Evolutionary conservation across 2,113 vertebrate species (phyloP).

Genomic region (Pundamilia nyererei): DNA sequence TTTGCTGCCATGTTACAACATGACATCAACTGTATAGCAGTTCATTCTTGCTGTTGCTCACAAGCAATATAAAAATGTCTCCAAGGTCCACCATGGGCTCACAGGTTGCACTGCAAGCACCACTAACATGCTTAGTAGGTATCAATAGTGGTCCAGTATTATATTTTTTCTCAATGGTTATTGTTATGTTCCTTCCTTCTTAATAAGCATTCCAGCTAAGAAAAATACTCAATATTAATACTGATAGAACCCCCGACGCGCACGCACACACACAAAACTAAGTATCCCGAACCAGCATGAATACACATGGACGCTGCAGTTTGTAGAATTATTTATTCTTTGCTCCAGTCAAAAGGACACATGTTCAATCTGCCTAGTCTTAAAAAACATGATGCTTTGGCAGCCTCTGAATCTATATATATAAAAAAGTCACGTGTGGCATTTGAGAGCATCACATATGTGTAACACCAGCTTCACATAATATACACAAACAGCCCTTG

Average conservation of each 20-base stretch:
- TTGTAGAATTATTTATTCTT: conserved; percentile 33
- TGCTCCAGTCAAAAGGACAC: conserved; percentile 14
- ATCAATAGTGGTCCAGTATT: background rate
- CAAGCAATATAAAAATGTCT: background rate
- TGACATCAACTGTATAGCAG: background rate
- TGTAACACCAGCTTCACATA: background rate
- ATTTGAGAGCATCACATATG: conserved; percentile 10
- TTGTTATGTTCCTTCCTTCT: background rate
- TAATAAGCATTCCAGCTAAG: background rate
- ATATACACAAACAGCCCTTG: background rate
- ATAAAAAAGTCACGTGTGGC: background rate
- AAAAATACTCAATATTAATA: background rate
- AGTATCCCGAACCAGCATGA: background rate
- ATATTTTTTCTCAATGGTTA: background rate
- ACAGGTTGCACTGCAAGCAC: background rate
- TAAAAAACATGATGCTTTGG: conserved; percentile 1
- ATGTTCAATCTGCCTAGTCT: background rate
- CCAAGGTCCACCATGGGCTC: background rate
- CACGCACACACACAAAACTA: background rate
- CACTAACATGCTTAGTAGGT: background rate
- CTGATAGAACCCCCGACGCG: background rate
- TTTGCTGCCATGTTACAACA: background rate
- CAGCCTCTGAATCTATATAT: background rate
- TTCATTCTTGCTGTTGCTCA: background rate
- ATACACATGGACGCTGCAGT: background rate